Conservation (phyloP, 2,888 invertebrate species). For the Pseudococcus longispinus region DNA sequence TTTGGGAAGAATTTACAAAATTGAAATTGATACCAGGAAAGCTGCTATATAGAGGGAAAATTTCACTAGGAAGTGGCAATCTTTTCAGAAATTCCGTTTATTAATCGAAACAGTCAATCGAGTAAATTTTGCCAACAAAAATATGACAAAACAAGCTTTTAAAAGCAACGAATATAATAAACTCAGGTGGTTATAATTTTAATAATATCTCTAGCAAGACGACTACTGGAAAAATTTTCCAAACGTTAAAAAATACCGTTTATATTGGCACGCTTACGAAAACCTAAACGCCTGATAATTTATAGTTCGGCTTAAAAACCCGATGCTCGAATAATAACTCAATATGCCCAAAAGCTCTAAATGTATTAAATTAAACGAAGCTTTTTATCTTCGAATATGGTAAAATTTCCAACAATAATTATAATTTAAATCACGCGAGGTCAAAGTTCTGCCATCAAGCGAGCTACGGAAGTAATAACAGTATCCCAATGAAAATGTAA, state of each 20-base stretch:
- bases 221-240: not conserved
- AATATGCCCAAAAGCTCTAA: not conserved
- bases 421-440: conserved; percentile 41
- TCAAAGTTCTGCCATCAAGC: conserved; percentile 13
- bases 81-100: too few species aligned
- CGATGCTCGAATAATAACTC: not conserved
- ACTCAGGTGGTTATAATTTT: too few species aligned
- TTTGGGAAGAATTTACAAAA: too few species aligned
- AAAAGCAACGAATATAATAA: too few species aligned
- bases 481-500: conserved; percentile 30
- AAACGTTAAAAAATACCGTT: not conserved
- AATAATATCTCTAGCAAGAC: not conserved
- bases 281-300: not conserved
- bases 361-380: conserved; percentile 8
- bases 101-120: too few species aligned
- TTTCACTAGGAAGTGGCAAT: too few species aligned
- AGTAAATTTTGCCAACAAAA: too few species aligned
- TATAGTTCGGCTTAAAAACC: not conserved
- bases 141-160: too few species aligned
- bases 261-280: conserved; percentile 13
- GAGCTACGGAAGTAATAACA: conserved; percentile 32
- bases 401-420: conserved; percentile 26
- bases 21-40: too few species aligned
- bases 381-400: not conserved
- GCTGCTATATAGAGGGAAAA: too few species aligned